Evolutionary conservation across 1,140 invertebrate species (phyloP), one percentile per base, ranked within the genome.

Genomic region (Leptestheria dahalacensis): DNA sequence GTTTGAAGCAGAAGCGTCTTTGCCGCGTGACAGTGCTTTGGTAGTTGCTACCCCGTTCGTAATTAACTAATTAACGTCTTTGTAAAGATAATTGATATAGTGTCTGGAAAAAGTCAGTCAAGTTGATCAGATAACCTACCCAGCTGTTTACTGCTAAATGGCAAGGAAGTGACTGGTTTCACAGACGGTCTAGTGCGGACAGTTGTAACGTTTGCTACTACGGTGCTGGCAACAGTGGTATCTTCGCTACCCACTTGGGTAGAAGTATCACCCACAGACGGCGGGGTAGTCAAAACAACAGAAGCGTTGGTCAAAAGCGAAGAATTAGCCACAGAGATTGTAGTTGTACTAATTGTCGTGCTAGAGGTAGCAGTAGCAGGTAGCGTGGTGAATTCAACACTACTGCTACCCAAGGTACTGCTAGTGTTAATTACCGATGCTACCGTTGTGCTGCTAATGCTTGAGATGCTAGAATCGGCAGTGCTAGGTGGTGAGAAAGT

Each of bases 301-400:
- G n/a, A n/a, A n/a, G n/a, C n/a, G n/a, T n/a, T n/a, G n/a, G n/a
- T n/a, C n/a, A n/a, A n/a, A 55, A 21, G 48, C 18, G 46, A 24
- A 48, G 46, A 29, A 53, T 25, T n/a, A n/a, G 51, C 58, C 18
- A 49, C 48, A 10, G 48, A 51, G 46, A 21, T 52, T 10, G 58
- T 28, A 24, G 53, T 20, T 1, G 33, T 33, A 41, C 33, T 41
- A 41, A 41, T 15, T 41, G 33, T 6, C 33, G 33, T 41, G 6
- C 6, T 41, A 41, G n/a, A n/a, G n/a, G 33, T 41, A 41, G 33
- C 6, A 41, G 33, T 23, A 41, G 26, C 28, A 56, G 53, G 15
- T 56, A 28, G 53, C 28, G 64, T 61, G 21, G 61, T 63, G 29
- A 52, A 51, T 0, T 51, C 25, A 10, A 60, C 55, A 28, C 64